A percentile compares a stretch with the other conserved stretches of the same genome.
phyloP scores from a whole-genome alignment of 2,113 vertebrate species.

The Gnathonemus echidnorhynchus region DNA sequence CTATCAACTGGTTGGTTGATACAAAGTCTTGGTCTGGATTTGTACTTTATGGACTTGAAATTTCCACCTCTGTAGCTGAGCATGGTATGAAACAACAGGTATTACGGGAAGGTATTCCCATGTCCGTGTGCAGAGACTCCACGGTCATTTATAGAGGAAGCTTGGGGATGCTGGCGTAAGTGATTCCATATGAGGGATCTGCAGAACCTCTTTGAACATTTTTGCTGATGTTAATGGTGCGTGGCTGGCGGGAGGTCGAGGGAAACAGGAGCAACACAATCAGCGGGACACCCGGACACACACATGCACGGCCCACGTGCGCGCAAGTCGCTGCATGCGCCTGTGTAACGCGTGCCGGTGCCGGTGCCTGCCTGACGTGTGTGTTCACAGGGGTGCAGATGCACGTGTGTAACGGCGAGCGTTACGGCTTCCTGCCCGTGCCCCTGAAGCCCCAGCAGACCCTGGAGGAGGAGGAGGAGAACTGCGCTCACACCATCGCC shows the following conservation, averaged over 20 bases:
- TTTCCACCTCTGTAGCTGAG: neutral
- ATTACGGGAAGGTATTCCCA: neutral
- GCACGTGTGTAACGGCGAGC: constrained; percentile 87
- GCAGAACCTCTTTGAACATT: constrained; percentile 2
- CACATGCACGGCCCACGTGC: neutral
- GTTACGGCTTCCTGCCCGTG: constrained; percentile 86
- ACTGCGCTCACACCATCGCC: constrained; percentile 77
- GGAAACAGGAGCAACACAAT: neutral
- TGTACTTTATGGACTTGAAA: too few relatives aligned
- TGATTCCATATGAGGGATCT: neutral
- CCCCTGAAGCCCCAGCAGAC: constrained; percentile 83
- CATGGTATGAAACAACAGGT: neutral
- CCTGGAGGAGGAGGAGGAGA: constrained; percentile 79
- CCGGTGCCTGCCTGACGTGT: constrained; percentile 29
- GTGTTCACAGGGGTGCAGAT: constrained; percentile 69
- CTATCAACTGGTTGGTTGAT: too few relatives aligned
- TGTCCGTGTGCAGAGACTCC: neutral
- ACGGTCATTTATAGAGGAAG: neutral
- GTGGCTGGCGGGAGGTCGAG: neutral
- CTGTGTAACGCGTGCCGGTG: neutral
- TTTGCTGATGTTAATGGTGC: constrained; percentile 4
- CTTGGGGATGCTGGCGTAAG: neutral
- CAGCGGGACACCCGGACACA: neutral
- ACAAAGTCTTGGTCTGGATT: too few relatives aligned
- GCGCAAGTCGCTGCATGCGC: neutral